Evolutionary conservation across 2,113 vertebrate species (phyloP).

Genomic region (Physeter macrocephalus): DNA sequence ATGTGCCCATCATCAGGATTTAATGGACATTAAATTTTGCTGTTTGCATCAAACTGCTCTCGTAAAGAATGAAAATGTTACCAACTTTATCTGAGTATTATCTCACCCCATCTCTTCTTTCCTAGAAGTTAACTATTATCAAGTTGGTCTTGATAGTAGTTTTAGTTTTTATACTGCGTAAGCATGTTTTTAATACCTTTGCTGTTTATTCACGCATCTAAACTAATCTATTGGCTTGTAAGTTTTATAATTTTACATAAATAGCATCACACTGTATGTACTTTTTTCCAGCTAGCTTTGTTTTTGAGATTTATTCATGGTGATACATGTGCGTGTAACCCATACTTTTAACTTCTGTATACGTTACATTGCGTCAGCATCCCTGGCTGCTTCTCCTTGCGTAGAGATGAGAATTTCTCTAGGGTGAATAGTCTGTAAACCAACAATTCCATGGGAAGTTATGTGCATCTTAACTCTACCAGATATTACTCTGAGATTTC

Average conservation of each 20-base stretch:
- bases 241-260: conserved; percentile 14
- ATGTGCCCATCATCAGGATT: background rate
- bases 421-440: background rate
- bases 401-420: background rate
- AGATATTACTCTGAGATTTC: background rate
- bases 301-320: conserved; percentile 7
- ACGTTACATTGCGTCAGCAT: background rate
- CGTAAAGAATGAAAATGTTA: background rate
- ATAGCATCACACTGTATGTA: background rate
- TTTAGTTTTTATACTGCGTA: background rate
- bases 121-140: background rate
- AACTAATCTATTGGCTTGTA: background rate
- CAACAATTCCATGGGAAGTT: background rate
- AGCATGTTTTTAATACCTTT: background rate
- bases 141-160: background rate
- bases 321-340: background rate
- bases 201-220: background rate
- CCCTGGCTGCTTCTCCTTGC: background rate
- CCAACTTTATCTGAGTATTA: background rate
- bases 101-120: background rate
- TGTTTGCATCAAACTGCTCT: conserved; percentile 1
- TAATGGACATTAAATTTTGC: background rate
- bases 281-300: background rate
- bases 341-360: background rate
- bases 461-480: background rate